Evolutionary conservation across 2,888 invertebrate genomes (phyloP), one percentile per base, ranked within the genome.

Genomic region (Siphonodentalium dalli): DNA sequence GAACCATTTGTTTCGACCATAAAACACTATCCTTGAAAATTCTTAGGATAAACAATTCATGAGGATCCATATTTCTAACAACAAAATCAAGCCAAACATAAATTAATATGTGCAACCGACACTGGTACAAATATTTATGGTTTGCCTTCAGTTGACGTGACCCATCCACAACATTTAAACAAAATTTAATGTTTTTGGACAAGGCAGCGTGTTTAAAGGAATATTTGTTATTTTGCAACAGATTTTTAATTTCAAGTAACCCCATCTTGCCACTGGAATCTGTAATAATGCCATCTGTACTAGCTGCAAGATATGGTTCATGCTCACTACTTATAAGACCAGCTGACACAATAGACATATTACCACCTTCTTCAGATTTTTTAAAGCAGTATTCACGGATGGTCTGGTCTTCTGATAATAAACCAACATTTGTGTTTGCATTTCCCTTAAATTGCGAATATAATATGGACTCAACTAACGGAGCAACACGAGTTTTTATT

Each of bases 221-320:
- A 15, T 3, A 2, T 24, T 18, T 41, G n/a, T 41, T 41, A 27
- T 28, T 41, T 7, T 23, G 42, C 15, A 41, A 13, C 9, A 41
- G 6, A 13, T 41, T 41, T 15, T 41, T 41, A 13, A 41, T n/a
- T 4, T 41, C 42, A 20, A 41, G 20, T n/a, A 38, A 20, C 13
- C 23, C 38, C n/a, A n/a, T n/a, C n/a, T 18, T 13, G 7, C 23
- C 15, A 15, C 38, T 38, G n/a, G 4, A 11, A 18, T n/a, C 21
- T n/a, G 13, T 28, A 24, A 28, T 18, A 15, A 41, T 13, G n/a
- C 28, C 42, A 41, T 41, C 28, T 2, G 28, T 41, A 6, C 42
- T 41, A 41, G 42, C 42, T 27, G n/a, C 28, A 28, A 41, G 42
- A 28, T 27, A 41, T 13, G 42, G 42, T 7, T 27, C 2, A 5